Evolutionary conservation across 2,797 vertebrate genomes (phyloP).

Genomic region (Muraenolepis orangiensis): DNA sequence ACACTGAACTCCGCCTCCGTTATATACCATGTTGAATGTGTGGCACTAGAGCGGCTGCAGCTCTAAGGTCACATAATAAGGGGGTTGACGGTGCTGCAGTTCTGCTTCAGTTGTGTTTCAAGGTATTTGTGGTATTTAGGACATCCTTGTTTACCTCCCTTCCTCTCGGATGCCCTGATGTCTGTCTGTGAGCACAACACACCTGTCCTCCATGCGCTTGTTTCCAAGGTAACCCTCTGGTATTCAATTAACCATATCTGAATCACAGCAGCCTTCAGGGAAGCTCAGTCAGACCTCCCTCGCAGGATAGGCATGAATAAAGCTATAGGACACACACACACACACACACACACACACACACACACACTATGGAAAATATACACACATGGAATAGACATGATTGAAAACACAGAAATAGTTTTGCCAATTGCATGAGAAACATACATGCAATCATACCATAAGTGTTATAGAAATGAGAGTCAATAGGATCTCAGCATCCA

Average conservation of each 20-base stretch:
- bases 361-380: too few species aligned
- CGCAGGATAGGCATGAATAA: slow-evolving; percentile 15
- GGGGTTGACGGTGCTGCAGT: too few species aligned
- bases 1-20: too few species aligned
- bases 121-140: too few species aligned
- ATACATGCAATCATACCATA: too few species aligned
- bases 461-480: too few species aligned
- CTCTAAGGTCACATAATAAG: background rate
- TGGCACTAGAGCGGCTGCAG: too few species aligned
- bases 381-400: background rate
- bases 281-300: background rate
- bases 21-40: too few species aligned
- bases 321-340: background rate
- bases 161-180: background rate
- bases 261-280: slow-evolving; percentile 31
- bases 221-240: slow-evolving; percentile 53
- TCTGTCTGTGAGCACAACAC: background rate
- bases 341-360: background rate
- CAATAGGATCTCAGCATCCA: too few species aligned
- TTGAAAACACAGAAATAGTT: background rate
- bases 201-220: slow-evolving; percentile 8
- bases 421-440: too few species aligned
- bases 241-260: slow-evolving; percentile 30
- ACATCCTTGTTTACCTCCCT: background rate
- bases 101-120: too few species aligned